These are phyloP conservation scores for Coregonus clupeaformis DNA, from an alignment of 2,113 vertebrate genomes.

Conservation along the genomic window DNA sequence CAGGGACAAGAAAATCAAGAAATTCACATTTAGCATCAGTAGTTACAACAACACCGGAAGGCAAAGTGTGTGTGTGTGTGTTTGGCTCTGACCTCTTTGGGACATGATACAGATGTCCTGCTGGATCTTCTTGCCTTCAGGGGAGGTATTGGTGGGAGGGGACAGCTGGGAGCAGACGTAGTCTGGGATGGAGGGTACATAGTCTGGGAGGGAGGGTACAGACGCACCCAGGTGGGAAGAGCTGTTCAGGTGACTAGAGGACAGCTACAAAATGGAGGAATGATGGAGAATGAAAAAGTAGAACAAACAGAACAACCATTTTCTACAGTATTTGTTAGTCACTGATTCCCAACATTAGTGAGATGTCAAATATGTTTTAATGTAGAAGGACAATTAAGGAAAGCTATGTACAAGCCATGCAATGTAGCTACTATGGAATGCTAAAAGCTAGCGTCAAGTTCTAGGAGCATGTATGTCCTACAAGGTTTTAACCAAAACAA, in stretches of 20 bases:
- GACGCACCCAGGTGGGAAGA: slow-evolving; percentile 57
- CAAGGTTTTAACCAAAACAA: too few relatives aligned
- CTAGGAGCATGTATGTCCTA: too few relatives aligned
- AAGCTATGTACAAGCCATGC: too few relatives aligned
- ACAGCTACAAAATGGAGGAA: slow-evolving; percentile 45
- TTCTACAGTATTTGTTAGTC: too few relatives aligned
- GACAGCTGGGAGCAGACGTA: slow-evolving; percentile 83
- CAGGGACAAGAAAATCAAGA: not conserved
- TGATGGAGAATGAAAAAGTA: too few relatives aligned
- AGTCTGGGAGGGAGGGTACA: slow-evolving; percentile 85
- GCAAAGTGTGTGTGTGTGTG: too few relatives aligned
- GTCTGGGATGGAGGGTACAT: slow-evolving; percentile 87
- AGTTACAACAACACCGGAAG: not conserved
- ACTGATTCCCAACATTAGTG: too few relatives aligned
- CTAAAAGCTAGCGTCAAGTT: too few relatives aligned
- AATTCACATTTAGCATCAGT: not conserved
- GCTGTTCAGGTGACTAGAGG: slow-evolving; percentile 54
- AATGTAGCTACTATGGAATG: too few relatives aligned
- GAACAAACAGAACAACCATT: too few relatives aligned
- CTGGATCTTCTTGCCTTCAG: slow-evolving; percentile 86
- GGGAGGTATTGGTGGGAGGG: slow-evolving; percentile 75
- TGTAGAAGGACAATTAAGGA: too few relatives aligned
- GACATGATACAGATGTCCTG: slow-evolving; percentile 83
- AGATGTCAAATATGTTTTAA: too few relatives aligned
- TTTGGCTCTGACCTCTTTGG: slow-evolving; percentile 74